Base-by-base conservation (phyloP, 2,888 invertebrate species). In the Dicyrtoma fusca region DNA sequence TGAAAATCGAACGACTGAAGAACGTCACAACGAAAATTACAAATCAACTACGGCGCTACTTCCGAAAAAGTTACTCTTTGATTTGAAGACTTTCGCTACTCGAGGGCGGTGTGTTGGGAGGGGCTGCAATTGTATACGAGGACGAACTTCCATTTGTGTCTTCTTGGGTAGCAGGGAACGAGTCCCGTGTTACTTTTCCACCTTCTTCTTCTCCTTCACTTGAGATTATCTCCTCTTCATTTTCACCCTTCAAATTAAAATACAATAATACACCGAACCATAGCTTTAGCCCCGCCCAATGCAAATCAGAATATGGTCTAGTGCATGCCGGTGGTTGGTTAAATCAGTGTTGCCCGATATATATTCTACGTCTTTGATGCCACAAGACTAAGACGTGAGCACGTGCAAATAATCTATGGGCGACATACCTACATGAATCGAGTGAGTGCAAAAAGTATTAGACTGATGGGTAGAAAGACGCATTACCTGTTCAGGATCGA, bases 401-500 rank as follows among this genome's bases (percentile, higher is more conserved):
- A 34, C 34, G 4, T n/a, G n/a, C n/a, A n/a, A n/a, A n/a, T n/a
- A n/a, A n/a, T n/a, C n/a, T n/a, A n/a, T n/a, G n/a, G n/a, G n/a
- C n/a, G n/a, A n/a, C n/a, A n/a, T n/a, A n/a, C n/a, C n/a, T n/a
- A n/a, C n/a, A n/a, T n/a, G n/a, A n/a, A n/a, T n/a, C n/a, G n/a
- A n/a, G n/a, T n/a, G n/a, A n/a, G n/a, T n/a, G n/a, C n/a, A n/a
- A n/a, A n/a, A n/a, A n/a, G n/a, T n/a, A n/a, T n/a, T 10, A 45
- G 13, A 13, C 13, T 10, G 47, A 13, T 13, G 47, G 13, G 47
- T 13, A 10, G 51, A 51, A 51, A 3, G n/a, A 19, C 47, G 3
- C 6, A n/a, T 63, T 64, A 71, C 71, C 71, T 71, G 88, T 78
- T 90, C 90, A 0, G 91, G 90, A 45, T 77, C 76, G 5, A 80